Percentiles rank a stretch among this genome's conserved stretches.
Evolutionary conservation across 2,797 vertebrate species (phyloP).

Genomic region (Periophthalmus magnuspinnatus): DNA sequence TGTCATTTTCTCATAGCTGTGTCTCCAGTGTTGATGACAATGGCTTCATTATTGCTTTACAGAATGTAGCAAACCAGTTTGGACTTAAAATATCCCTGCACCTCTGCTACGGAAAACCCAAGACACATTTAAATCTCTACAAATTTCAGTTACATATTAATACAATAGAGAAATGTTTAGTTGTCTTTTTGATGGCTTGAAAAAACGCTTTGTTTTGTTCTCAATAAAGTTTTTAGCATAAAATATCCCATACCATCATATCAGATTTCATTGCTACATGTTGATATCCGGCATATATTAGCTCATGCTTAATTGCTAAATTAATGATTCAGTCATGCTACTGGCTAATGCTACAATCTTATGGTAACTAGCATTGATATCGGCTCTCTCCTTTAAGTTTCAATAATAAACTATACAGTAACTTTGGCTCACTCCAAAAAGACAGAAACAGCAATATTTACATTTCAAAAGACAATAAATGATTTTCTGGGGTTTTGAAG

Average conservation of each 20-base stretch:
- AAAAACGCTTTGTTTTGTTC: not conserved
- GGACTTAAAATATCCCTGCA: conserved; percentile 55
- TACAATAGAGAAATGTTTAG: conserved; percentile 9
- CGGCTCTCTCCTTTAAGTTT: conserved; percentile 39
- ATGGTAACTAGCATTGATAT: conserved; percentile 62
- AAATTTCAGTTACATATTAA: conserved; percentile 9
- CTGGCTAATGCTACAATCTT: conserved; percentile 76
- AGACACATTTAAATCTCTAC: conserved; percentile 24
- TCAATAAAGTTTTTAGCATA: conserved; percentile 4
- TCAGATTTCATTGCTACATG: conserved; percentile 57
- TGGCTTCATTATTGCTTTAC: conserved; percentile 74
- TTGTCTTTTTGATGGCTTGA: conserved; percentile 1
- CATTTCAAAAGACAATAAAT: not conserved
- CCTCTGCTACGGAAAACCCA: conserved; percentile 55
- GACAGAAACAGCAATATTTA: conserved; percentile 7
- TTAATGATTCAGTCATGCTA: conserved; percentile 69
- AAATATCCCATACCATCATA: conserved; percentile 21
- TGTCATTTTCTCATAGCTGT: conserved; percentile 7
- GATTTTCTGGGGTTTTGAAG: not conserved
- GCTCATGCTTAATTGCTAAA: conserved; percentile 70
- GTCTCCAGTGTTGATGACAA: conserved; percentile 7
- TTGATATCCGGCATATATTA: conserved; percentile 30
- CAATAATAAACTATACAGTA: conserved; percentile 43
- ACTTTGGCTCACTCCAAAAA: conserved; percentile 69
- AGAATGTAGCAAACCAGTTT: conserved; percentile 52